These are phyloP conservation scores for Drosophila greeni DNA, from an alignment of 2,888 invertebrate genomes.

Conservation along the genomic window DNA sequence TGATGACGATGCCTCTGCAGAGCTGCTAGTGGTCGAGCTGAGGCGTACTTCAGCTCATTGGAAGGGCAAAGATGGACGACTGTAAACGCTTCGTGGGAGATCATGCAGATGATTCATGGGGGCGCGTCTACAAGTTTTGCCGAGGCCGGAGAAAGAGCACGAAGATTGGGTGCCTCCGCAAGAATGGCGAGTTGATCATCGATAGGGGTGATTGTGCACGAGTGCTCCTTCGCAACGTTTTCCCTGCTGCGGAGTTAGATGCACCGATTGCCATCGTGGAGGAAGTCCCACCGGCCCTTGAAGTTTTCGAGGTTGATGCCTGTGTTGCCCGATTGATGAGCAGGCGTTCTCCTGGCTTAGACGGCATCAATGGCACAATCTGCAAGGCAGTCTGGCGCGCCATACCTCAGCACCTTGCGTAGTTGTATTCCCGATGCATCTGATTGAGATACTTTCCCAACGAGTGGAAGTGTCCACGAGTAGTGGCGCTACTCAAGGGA, in stretches of 20 bases:
- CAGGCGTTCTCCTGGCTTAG: conserved; percentile 1
- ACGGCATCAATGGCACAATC: conserved; percentile 25
- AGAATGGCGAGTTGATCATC: conserved; percentile 9
- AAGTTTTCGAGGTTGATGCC: conserved; percentile 1
- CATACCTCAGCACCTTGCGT: conserved; percentile 10
- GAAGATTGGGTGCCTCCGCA: conserved; percentile 15
- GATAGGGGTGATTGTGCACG: conserved; percentile 11
- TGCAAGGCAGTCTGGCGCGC: conserved; percentile 27
- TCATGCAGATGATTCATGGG: conserved; percentile 16
- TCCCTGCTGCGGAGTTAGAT: conserved; percentile 13
- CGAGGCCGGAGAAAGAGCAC: conserved; percentile 12
- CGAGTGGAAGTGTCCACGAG: conserved; percentile 1
- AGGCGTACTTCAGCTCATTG: conserved; percentile 5
- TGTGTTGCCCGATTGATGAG: conserved; percentile 1
- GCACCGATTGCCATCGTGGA: conserved; percentile 8
- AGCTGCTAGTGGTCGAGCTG: not conserved
- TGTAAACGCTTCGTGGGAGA: conserved; percentile 16
- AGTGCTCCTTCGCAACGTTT: conserved; percentile 8
- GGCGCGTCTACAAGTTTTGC: conserved; percentile 20
- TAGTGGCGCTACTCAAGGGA: conserved; percentile 4
- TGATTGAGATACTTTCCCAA: not conserved
- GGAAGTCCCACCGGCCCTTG: conserved; percentile 5
- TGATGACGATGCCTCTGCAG: not conserved
- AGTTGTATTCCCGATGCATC: not conserved
- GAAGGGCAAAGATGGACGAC: not conserved